Percentiles rank a stretch among this genome's conserved stretches.
phyloP scores from a whole-genome alignment of 2,888 invertebrate genomes.

The Acanthococcus lagerstroemiae region DNA sequence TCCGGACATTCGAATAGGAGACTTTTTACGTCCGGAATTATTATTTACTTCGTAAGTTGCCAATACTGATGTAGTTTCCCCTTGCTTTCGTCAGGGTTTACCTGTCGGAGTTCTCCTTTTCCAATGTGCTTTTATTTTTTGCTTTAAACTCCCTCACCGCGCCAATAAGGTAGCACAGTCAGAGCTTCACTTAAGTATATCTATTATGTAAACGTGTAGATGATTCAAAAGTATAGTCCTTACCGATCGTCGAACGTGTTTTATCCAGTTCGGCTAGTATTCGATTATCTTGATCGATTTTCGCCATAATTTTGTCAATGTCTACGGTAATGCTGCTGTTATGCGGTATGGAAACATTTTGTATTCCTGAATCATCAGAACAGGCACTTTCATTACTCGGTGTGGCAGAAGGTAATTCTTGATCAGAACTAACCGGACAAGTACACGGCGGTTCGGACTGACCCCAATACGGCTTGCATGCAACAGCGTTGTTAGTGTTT shows the following conservation, averaged over 20 bases:
- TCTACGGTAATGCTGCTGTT: slow-evolving; percentile 47
- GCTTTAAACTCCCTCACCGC: no score
- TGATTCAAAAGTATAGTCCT: slow-evolving; percentile 32
- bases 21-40: no score
- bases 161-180: no score
- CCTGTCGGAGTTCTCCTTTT: no score
- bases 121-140: no score
- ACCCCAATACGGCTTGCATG: slow-evolving; percentile 24
- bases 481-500: slow-evolving; percentile 21
- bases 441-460: slow-evolving; percentile 24
- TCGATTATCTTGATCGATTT: slow-evolving; percentile 80
- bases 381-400: slow-evolving; percentile 28
- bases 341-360: slow-evolving; percentile 20
- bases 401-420: slow-evolving; percentile 25
- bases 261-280: slow-evolving; percentile 84
- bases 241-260: slow-evolving; percentile 55
- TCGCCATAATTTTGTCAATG: slow-evolving; percentile 89
- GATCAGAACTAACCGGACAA: slow-evolving; percentile 26
- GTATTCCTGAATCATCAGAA: slow-evolving; percentile 26
- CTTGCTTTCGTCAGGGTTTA: no score
- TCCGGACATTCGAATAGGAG: no score
- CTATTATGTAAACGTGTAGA: no score
- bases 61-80: no score
- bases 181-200: no score
- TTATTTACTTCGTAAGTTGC: no score